Evolutionary conservation across 2,888 invertebrate genomes (phyloP), one percentile per base, ranked within the genome.

Genomic region (Chrysina gloriosa): DNA sequence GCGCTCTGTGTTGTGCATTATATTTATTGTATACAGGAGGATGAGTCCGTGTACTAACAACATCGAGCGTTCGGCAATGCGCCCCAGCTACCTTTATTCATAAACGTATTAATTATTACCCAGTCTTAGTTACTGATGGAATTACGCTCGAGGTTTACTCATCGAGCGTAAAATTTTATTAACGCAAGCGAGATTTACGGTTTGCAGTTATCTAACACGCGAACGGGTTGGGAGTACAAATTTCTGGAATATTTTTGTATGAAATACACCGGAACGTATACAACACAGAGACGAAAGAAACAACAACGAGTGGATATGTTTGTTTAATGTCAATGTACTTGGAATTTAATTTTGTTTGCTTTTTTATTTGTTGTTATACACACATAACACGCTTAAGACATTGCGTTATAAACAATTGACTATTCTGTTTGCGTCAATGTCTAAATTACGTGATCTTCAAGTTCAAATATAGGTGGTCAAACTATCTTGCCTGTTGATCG

Each of bases 141-240:
- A 11, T 23, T 25, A 27, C 27, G 25, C 2, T 21, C 9, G 45
- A 7, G 21, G 19, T 45, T 45, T 16, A 45, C 45, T 21, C 21
- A 21, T 45, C 45, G 21, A 4, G 48, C 27, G 48, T 7, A 48
- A 48, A 27, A 48, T 48, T 27, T 25, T 48, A 25, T 48, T 48
- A 25, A 48, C 4, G 48, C 23, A 25, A 23, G 48, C 25, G 25
- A 45, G 9, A 16, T 45, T 45, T 45, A 45, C 45, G 9, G 45
- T 16, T 19, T 45, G 9, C 45, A n/a, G n/a, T n/a, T n/a, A n/a
- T n/a, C n/a, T n/a, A n/a, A n/a, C n/a, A 21, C 11, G 11, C 9
- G 11, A 36, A 36, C 36, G 36, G n/a, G 45, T 45, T 45, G 9
- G n/a, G n/a, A n/a, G n/a, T n/a, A n/a, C n/a, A n/a, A n/a, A n/a